Evolutionary conservation across 2,797 vertebrate species (phyloP), one percentile per base, ranked within the genome.

Genomic region (Aplochiton taeniatus): DNA sequence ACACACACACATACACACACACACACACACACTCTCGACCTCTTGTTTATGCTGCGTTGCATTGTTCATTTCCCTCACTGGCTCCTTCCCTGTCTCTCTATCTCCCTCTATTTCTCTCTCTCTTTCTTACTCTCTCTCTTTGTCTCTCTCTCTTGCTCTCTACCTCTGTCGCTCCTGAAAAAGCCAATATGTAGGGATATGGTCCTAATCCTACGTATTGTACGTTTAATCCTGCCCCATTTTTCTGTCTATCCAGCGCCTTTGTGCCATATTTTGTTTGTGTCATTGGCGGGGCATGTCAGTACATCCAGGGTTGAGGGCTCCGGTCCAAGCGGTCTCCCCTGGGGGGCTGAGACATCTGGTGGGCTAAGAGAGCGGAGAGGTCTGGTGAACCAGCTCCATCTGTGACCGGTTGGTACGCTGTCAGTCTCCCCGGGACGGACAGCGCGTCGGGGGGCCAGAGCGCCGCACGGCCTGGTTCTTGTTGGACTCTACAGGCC

Each of bases 291-390:
- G 66, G 83, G 77, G 80, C 78, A 69, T 85, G 86, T 86, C 42
- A 56, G 70, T 77, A 80, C 85, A 85, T 74, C 81, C 77, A 76
- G 74, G 71, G 67, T 66, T 68, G 69, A 6, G 31, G 31, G 74
- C 69, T 68, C 66, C 69, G 73, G 67, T 82, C 79, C 74, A 68
- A 73, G 74, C 70, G 66, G 80, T 75, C 79, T 74, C 74, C 10
- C 65, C 81, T 76, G 72, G 83, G 77, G 87, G 82, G 79, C 79
- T 79, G 87, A 87, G 87, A 87, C 84, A 88, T 88, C 87, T 87
- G 84, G 70, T 78, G 83, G 84, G 80, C 66, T 41, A 77, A 83
- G 74, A 68, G 66, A 78, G 81, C 74, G 48, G 60, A 68, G 47
- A 64, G 65, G 70, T 59, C 53, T n/a, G 49, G 61, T 46, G 77